phyloP scores from a whole-genome alignment of 23 tunicate genomes.

The Ascidia mentula region DNA sequence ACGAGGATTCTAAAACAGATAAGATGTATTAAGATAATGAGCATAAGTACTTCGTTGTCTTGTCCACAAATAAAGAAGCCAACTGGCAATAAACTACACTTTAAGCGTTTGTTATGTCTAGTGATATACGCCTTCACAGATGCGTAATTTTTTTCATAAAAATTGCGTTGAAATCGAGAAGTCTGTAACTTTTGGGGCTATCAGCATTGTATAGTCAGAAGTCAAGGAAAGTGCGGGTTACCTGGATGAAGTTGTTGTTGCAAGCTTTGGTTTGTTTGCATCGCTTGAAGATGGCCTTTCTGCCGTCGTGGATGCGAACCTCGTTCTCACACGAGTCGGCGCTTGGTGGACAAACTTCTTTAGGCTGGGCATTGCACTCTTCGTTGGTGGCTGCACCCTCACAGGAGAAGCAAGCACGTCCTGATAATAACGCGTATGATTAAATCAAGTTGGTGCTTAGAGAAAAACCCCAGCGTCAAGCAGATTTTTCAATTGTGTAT shows the following conservation, averaged over 20 bases:
- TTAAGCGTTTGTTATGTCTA: no score
- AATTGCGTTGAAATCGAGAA: not conserved
- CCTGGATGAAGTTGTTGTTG: conserved; percentile 92
- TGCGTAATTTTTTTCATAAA: no score
- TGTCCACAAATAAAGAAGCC: no score
- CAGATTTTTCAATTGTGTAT: no score
- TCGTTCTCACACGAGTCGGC: conserved; percentile 97
- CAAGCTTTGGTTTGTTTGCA: conserved; percentile 98
- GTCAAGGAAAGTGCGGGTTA: not conserved
- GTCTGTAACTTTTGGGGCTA: not conserved
- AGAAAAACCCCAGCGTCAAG: no score
- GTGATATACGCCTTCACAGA: no score
- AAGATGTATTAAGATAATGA: no score
- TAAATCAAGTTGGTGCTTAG: no score
- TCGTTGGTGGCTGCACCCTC: conserved; percentile 83
- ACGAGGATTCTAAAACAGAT: conserved; percentile 65
- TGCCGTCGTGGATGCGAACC: conserved; percentile 87
- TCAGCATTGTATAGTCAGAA: not conserved
- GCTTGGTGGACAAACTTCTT: conserved; percentile 80
- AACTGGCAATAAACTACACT: no score
- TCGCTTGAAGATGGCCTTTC: conserved; percentile 77
- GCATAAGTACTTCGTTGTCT: no score
- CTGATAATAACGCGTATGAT: conserved; percentile 7
- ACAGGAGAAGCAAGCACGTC: conserved; percentile 84
- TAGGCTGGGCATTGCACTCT: conserved; percentile 60